Evolutionary conservation across 2,888 invertebrate species (phyloP).

Genomic region (Philopedon plagiatum): DNA sequence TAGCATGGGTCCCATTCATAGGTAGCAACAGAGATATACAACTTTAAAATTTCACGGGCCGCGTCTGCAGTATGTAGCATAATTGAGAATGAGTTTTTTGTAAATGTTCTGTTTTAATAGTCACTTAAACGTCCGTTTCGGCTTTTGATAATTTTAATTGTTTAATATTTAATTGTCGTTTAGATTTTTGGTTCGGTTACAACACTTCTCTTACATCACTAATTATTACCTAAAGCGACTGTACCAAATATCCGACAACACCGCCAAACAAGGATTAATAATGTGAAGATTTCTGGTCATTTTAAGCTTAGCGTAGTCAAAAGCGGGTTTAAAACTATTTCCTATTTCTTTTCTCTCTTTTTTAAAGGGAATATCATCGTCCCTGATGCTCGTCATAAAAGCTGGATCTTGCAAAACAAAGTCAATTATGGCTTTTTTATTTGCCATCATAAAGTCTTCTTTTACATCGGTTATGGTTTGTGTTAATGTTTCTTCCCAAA

Average conservation of each 20-base stretch:
- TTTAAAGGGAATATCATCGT: slow-evolving; percentile 71
- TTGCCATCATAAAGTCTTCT: slow-evolving; percentile 88
- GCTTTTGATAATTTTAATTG: too few relatives aligned
- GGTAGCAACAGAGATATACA: too few relatives aligned
- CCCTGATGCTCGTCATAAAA: slow-evolving; percentile 71
- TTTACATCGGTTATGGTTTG: slow-evolving; percentile 83
- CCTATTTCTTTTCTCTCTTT: slow-evolving; percentile 75
- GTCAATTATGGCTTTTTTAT: slow-evolving; percentile 93
- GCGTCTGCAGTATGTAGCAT: too few relatives aligned
- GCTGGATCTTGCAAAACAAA: slow-evolving; percentile 88
- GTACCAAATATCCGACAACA: slow-evolving; percentile 86
- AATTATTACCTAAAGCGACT: slow-evolving; percentile 78
- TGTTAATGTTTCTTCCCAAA: slow-evolving; percentile 74
- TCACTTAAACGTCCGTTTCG: too few relatives aligned
- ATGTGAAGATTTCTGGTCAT: slow-evolving; percentile 78
- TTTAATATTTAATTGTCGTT: too few relatives aligned
- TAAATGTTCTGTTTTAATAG: too few relatives aligned
- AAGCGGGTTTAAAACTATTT: slow-evolving; percentile 77
- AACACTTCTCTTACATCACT: too few relatives aligned
- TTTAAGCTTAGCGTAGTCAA: slow-evolving; percentile 66
- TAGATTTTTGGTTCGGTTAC: too few relatives aligned
- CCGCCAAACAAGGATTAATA: slow-evolving; percentile 86
- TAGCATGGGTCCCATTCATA: too few relatives aligned
- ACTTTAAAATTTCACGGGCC: too few relatives aligned
- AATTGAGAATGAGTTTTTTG: too few relatives aligned